A percentile compares a stretch with the other conserved stretches of the same genome.
Evolutionary conservation across 2,888 invertebrate species (phyloP).

Genomic region (Lacanobia oleracea): DNA sequence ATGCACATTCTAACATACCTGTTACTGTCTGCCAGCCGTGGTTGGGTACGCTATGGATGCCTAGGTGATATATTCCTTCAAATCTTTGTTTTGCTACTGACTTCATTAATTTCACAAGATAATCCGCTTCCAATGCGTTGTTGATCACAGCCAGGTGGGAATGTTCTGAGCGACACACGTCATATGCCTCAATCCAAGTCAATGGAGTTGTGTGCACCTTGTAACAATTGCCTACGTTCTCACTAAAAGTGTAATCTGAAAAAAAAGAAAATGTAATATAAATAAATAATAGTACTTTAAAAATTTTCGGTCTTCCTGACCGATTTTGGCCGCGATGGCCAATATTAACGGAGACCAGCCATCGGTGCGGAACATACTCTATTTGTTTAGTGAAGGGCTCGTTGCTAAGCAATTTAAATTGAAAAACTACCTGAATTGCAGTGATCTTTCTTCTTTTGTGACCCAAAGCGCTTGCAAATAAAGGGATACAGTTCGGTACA

Average conservation of each 20-base stretch:
- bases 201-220: constrained; percentile 77
- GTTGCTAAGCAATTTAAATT: too few relatives aligned
- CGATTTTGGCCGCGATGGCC: too few relatives aligned
- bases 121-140: constrained; percentile 51
- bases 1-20: constrained; percentile 63
- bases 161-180: constrained; percentile 75
- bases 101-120: constrained; percentile 22
- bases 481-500: not conserved
- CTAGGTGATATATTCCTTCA: constrained; percentile 62
- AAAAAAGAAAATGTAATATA: not conserved
- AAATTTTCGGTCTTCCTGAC: too few relatives aligned
- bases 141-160: constrained; percentile 78
- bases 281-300: too few relatives aligned
- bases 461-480: not conserved
- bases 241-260: constrained; percentile 76
- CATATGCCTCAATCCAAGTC: constrained; percentile 79
- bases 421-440: too few relatives aligned
- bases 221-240: constrained; percentile 74
- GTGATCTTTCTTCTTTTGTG: too few relatives aligned
- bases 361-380: too few relatives aligned
- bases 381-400: too few relatives aligned
- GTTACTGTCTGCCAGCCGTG: constrained; percentile 72
- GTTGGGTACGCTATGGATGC: constrained; percentile 65
- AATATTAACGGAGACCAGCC: too few relatives aligned
- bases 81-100: not conserved